Conservation (phyloP, 2,797 vertebrate genomes). For the Carduelis carduelis region DNA sequence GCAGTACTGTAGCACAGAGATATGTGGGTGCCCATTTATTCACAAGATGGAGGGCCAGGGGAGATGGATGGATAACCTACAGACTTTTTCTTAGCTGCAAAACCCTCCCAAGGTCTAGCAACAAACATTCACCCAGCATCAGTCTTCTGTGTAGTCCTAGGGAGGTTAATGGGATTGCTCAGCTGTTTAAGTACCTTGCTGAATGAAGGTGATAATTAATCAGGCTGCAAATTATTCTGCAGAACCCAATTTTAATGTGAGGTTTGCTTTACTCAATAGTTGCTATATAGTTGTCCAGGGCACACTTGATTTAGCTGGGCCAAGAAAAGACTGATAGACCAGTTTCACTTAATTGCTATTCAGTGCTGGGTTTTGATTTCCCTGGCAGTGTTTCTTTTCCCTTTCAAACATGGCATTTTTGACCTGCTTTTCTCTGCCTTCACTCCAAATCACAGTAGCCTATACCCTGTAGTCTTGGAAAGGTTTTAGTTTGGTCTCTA, state of each 20-base stretch:
- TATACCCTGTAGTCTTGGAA: background rate
- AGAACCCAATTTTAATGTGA: constrained; percentile 4
- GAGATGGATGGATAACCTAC: background rate
- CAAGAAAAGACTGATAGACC: background rate
- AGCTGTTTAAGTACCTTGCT: constrained; percentile 7
- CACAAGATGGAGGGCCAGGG: background rate
- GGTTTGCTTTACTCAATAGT: background rate
- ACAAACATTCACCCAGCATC: background rate
- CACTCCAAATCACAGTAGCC: background rate
- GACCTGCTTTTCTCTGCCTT: background rate
- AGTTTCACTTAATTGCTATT: background rate
- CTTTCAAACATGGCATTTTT: background rate
- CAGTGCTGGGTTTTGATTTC: background rate
- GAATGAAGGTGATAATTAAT: constrained; percentile 14
- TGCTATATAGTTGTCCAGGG: background rate
- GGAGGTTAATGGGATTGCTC: constrained; percentile 13
- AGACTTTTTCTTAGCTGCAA: background rate
- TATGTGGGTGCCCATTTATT: background rate
- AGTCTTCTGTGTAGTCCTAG: background rate
- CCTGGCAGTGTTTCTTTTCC: background rate
- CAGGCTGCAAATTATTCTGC: constrained; percentile 56
- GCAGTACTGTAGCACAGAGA: background rate
- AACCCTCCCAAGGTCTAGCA: background rate
- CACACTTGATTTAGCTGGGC: background rate
- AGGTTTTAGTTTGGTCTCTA: background rate